Percentiles rank a stretch among this genome's conserved stretches.
Conservation (phyloP, 37 sponge, comb jelly and placozoan genomes). For the Ephydatia muelleri region DNA sequence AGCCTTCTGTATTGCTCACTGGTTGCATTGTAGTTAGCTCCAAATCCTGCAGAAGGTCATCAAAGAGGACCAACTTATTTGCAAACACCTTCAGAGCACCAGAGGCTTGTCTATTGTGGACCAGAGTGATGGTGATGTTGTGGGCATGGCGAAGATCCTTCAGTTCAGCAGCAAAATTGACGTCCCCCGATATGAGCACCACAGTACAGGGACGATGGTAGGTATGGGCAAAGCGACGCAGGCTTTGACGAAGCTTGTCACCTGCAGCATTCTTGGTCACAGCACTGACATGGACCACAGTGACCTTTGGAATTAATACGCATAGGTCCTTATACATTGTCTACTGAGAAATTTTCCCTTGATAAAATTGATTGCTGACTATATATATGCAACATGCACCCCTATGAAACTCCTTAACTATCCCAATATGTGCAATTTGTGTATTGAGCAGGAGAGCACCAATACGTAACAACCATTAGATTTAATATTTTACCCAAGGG, state of each 20-base stretch:
- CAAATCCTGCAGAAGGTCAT: constrained; percentile 69
- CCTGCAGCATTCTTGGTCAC: constrained; percentile 92
- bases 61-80: constrained; percentile 43
- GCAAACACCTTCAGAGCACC: constrained; percentile 76
- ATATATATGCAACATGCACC: too few species aligned
- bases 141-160: constrained; percentile 73
- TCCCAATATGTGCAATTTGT: too few species aligned
- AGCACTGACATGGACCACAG: constrained; percentile 85
- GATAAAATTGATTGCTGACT: too few species aligned
- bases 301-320: constrained; percentile 50
- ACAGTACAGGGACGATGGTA: constrained; percentile 85
- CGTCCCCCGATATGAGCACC: constrained; percentile 86
- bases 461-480: too few species aligned
- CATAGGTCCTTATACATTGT: too few species aligned
- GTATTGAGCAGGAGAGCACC: too few species aligned
- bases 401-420: too few species aligned
- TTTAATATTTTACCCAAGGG: too few species aligned
- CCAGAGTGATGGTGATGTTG: constrained; percentile 73
- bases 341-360: too few species aligned
- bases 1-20: too few species aligned
- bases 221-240: constrained; percentile 80
- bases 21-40: constrained; percentile 3
- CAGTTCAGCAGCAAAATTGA: constrained; percentile 83
- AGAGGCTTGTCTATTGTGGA: constrained; percentile 71
- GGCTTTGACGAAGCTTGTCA: constrained; percentile 81